Evolutionary conservation across 2,113 vertebrate species (phyloP).

Genomic region (Pygoscelis antarcticus): DNA sequence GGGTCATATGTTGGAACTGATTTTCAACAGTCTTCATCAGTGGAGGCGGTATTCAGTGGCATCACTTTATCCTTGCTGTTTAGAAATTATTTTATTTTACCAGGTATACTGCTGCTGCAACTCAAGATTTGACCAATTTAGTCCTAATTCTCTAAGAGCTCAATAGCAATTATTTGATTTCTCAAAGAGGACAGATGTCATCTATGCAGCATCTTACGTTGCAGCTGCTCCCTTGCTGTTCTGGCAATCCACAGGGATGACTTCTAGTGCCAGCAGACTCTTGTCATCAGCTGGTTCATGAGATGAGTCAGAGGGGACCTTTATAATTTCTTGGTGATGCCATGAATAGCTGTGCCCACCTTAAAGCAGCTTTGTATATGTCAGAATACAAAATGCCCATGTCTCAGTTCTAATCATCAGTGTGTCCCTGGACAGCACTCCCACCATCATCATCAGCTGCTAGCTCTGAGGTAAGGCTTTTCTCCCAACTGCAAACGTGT

Average conservation of each 20-base stretch:
- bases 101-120: background rate
- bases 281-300: background rate
- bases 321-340: background rate
- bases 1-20: background rate
- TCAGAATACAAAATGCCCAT: background rate
- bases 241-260: background rate
- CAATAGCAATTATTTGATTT: background rate
- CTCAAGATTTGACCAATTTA: background rate
- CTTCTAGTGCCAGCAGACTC: background rate
- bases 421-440: background rate
- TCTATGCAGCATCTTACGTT: background rate
- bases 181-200: background rate
- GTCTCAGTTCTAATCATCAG: background rate
- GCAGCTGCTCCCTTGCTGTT: background rate
- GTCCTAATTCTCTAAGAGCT: background rate
- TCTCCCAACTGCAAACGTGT: background rate
- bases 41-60: rapidly evolving
- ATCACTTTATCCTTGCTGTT: background rate
- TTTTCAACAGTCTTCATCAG: background rate
- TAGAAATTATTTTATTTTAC: background rate
- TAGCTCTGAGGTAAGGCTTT: background rate
- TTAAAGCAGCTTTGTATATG: background rate
- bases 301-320: background rate
- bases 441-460: background rate
- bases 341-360: background rate